A percentile compares a stretch with the other conserved stretches of the same genome.
Conservation (phyloP, 2,888 invertebrate genomes). For the Folsomia manolachei region DNA sequence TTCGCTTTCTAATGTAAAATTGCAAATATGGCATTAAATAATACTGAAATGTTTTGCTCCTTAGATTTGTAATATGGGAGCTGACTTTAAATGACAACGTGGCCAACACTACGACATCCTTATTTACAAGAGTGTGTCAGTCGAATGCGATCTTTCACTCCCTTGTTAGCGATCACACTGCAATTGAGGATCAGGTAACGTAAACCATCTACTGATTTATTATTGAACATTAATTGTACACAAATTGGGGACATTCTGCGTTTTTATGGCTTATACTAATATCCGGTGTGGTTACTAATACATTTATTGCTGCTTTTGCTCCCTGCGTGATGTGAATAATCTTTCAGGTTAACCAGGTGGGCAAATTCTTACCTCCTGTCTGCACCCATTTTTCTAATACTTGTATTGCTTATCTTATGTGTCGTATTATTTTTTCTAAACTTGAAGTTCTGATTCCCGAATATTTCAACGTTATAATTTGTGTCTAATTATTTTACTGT, state of each 20-base stretch:
- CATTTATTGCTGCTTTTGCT: neutral
- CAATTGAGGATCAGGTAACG: constrained; percentile 93
- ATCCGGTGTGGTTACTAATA: neutral
- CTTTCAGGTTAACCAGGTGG: constrained; percentile 37
- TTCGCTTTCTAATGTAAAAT: no score
- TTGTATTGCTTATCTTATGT: neutral
- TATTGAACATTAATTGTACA: no score
- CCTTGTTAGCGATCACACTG: constrained; percentile 90
- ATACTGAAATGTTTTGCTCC: no score
- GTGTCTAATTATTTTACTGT: constrained; percentile 51
- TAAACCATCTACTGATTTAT: no score
- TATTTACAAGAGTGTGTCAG: constrained; percentile 77
- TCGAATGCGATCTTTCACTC: constrained; percentile 69
- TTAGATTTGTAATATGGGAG: constrained; percentile 90
- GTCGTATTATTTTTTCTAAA: neutral
- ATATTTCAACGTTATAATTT: constrained; percentile 1
- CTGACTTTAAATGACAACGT: constrained; percentile 91
- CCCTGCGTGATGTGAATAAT: neutral
- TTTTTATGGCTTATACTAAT: neutral
- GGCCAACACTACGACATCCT: constrained; percentile 84
- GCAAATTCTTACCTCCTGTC: neutral
- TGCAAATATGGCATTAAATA: no score
- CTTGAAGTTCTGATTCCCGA: neutral
- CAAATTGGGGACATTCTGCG: no score
- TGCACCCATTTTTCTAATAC: neutral